Evolutionary conservation across 2,888 invertebrate species (phyloP), one percentile per base, ranked within the genome.

Genomic region (Teinopalpus imperialis): DNA sequence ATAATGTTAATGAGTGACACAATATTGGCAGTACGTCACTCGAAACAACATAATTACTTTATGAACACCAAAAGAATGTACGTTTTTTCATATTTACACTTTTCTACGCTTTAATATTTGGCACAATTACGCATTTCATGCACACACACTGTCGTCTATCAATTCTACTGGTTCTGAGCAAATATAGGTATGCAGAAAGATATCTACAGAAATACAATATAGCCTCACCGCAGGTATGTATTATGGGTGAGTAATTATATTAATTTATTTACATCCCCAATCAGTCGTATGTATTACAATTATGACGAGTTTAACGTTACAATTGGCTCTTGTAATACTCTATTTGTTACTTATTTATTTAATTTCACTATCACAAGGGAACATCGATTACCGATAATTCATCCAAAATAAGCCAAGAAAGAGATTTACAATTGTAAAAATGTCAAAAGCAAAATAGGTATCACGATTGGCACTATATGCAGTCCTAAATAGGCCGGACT

Each of bases 231-330:
- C 68, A 69, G 71, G 67, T 69, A 65, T 73, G 79, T 57, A 74
- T 67, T 75, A 78, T 72, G 69, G 78, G 76, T 81, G 81, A 85
- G 76, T 69, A 68, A 80, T 86, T 85, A 85, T 52, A 63, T 81
- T 85, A 85, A 61, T 63, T 36, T 87, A 87, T 86, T 69, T 87
- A 87, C 88, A 86, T 81, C 82, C 82, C 85, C 85, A 81, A 79
- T 88, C 87, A 88, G 87, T 87, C 87, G 78, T 82, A 85, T 75
- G 72, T 69, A 69, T 78, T 75, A 73, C 74, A 77, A 79, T 79
- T 83, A 86, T 85, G 83, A 86, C 83, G 83, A 79, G 29, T 42
- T 23, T 32, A 44, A 32, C 23, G 24, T 48, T 46, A 49, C 20
- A 43, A 45, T 44, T 46, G 35, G 36, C 42, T 47, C 31, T 35